Percentiles rank a stretch among this genome's conserved stretches.
Conservation (phyloP, 1,140 invertebrate genomes). For the Teleopsis dalmanni region DNA sequence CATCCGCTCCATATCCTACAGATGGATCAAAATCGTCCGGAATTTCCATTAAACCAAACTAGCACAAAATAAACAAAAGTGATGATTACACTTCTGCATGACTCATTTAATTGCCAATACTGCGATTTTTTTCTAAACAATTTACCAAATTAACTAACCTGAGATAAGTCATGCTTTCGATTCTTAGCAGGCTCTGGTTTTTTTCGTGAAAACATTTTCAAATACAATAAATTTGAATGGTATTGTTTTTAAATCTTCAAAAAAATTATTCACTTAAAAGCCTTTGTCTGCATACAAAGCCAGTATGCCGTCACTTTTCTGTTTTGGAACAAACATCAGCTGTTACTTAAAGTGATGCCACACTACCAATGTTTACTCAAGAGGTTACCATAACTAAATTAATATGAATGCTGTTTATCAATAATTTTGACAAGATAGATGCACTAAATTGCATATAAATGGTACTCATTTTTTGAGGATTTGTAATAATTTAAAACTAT, state of each 20-base stretch:
- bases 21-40: slow-evolving; percentile 54
- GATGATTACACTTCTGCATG: slow-evolving; percentile 7
- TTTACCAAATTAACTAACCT: slow-evolving; percentile 20
- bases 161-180: slow-evolving; percentile 39
- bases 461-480: too few relatives aligned
- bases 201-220: slow-evolving; percentile 48
- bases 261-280: neutral
- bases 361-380: too few relatives aligned
- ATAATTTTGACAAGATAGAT: too few relatives aligned
- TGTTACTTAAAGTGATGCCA: too few relatives aligned
- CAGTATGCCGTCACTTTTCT: neutral
- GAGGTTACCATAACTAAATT: too few relatives aligned
- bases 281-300: neutral
- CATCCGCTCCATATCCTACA: slow-evolving; percentile 46
- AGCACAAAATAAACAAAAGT: slow-evolving; percentile 33
- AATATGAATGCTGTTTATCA: too few relatives aligned
- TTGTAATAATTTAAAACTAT: too few relatives aligned
- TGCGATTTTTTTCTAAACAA: slow-evolving; percentile 23
- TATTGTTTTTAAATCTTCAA: too few relatives aligned
- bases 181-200: slow-evolving; percentile 46
- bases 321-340: too few relatives aligned
- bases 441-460: too few relatives aligned
- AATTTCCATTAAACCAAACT: slow-evolving; percentile 52
- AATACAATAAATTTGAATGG: too few relatives aligned
- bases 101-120: neutral